Evolutionary conservation across 92 coral and sea anemone species (phyloP).

Genomic region (Porites lobata): DNA sequence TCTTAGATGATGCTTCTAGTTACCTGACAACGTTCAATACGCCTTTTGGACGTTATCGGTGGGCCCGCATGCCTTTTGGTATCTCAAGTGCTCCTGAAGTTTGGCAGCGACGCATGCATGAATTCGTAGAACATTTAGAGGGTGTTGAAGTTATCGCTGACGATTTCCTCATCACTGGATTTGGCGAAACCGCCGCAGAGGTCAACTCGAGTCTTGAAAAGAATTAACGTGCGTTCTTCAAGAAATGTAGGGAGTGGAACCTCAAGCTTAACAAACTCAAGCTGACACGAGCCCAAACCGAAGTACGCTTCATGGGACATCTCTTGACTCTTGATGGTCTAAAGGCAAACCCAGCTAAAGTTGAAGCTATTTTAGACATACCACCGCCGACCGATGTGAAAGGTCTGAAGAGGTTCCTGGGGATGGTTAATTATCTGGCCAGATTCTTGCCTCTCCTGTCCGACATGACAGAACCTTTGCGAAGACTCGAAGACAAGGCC

Average conservation of each 20-base stretch:
- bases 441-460: conserved; percentile 18
- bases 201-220: conserved; percentile 10
- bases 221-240: conserved; percentile 9
- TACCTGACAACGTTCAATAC: conserved; percentile 28
- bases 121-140: conserved; percentile 51
- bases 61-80: conserved; percentile 44
- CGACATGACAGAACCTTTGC: conserved; percentile 47
- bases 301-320: conserved; percentile 18
- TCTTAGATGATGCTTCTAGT: conserved; percentile 30
- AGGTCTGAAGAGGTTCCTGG: conserved; percentile 30
- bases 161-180: conserved; percentile 69
- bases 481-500: conserved; percentile 44
- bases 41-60: conserved; percentile 44
- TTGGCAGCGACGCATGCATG: conserved; percentile 58
- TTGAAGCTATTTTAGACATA: conserved; percentile 39
- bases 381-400: conserved; percentile 31
- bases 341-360: conserved; percentile 30
- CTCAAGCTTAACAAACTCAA: conserved; percentile 26
- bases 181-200: conserved; percentile 33
- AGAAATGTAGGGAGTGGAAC: conserved; percentile 34
- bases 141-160: conserved; percentile 74
- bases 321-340: conserved; percentile 21
- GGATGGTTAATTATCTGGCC: conserved; percentile 44
- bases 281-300: conserved; percentile 9
- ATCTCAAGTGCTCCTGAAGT: conserved; percentile 59